Evolutionary conservation across 2,113 vertebrate species (phyloP).

Genomic region (Morone saxatilis): DNA sequence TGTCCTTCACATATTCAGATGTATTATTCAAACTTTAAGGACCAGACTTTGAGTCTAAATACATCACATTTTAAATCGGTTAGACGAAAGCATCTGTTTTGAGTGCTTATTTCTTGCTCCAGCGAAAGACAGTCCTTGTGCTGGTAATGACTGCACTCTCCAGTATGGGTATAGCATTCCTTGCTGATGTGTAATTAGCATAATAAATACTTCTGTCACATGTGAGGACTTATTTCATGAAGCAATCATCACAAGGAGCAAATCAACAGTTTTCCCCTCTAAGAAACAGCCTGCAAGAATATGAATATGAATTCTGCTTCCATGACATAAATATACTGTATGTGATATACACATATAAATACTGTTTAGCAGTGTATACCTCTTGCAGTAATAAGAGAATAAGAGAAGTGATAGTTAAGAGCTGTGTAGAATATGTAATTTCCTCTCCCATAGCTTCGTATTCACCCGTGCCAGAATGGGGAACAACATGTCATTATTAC

Average conservation of each 20-base stretch:
- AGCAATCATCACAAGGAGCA: constrained; percentile 72
- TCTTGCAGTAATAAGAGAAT: constrained; percentile 36
- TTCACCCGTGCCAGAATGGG: constrained; percentile 47
- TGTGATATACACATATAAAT: constrained; percentile 44
- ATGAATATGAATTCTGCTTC: constrained; percentile 68
- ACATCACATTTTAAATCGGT: constrained; percentile 76
- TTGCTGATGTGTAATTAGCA: constrained; percentile 83
- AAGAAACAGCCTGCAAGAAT: constrained; percentile 61
- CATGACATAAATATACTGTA: constrained; percentile 55
- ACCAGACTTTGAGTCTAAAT: constrained; percentile 62
- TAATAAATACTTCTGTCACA: constrained; percentile 80
- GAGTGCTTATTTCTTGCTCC: constrained; percentile 78
- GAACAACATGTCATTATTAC: constrained; percentile 74
- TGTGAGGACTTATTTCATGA: constrained; percentile 71
- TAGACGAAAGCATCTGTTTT: constrained; percentile 81
- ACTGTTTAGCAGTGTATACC: constrained; percentile 32
- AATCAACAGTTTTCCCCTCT: constrained; percentile 70
- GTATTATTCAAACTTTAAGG: constrained; percentile 61
- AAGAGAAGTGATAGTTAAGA: constrained; percentile 50
- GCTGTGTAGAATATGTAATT: constrained; percentile 63
- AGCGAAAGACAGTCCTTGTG: constrained; percentile 68
- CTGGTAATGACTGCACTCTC: constrained; percentile 74
- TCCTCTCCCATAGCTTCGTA: constrained; percentile 38
- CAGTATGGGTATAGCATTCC: constrained; percentile 61
- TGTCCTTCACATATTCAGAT: constrained; percentile 38